Percentiles rank a stretch among this genome's conserved stretches.
Conservation (phyloP, 30 jellyfish, hydroid and myxozoan genomes). For the Nemopilema nomurai region DNA sequence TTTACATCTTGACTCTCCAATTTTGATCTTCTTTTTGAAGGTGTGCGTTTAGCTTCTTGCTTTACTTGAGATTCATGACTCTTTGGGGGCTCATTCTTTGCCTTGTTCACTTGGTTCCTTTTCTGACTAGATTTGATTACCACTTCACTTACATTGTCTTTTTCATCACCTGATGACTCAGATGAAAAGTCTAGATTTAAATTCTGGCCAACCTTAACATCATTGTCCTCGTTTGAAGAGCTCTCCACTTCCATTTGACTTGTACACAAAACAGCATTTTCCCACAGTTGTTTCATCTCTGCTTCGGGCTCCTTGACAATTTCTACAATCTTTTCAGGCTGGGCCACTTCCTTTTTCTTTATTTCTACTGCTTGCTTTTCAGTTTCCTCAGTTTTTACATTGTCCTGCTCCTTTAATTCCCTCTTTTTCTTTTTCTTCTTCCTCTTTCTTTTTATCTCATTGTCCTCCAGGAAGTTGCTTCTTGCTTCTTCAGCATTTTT, state of each 20-base stretch:
- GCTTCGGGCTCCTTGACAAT: too few species aligned
- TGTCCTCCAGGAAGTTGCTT: too few species aligned
- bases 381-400: neutral
- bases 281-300: too few species aligned
- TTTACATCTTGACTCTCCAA: too few species aligned
- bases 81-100: neutral
- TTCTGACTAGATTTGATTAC: neutral
- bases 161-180: neutral
- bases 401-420: neutral
- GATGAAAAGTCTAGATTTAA: neutral
- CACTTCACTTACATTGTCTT: neutral
- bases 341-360: too few species aligned
- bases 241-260: neutral
- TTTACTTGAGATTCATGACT: neutral
- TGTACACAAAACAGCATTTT: too few species aligned
- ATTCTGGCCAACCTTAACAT: neutral
- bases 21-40: too few species aligned
- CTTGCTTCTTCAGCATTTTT: too few species aligned
- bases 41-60: neutral
- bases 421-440: slow-evolving; percentile 12
- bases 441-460: slow-evolving; percentile 1
- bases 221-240: neutral
- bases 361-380: neutral
- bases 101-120: neutral
- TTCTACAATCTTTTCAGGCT: too few species aligned